phyloP scores from a whole-genome alignment of 2,113 vertebrate genomes.

The Rhinoderma darwinii region DNA sequence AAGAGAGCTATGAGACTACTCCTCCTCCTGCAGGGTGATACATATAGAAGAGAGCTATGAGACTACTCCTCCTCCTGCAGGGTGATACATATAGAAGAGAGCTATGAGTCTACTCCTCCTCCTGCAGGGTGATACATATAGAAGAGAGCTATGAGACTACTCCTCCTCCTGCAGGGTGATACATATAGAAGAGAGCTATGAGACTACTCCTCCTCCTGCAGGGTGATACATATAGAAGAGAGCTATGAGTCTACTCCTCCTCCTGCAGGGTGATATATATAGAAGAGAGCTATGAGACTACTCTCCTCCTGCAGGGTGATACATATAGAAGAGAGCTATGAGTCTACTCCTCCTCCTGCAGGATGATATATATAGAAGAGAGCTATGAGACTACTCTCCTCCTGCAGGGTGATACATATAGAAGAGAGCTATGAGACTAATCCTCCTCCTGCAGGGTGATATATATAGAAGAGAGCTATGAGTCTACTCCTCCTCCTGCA shows the following conservation, averaged over 20 bases:
- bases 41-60: background rate
- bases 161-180: background rate
- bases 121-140: background rate
- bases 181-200: background rate
- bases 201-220: too few relatives aligned
- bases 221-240: background rate
- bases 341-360: background rate
- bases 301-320: background rate
- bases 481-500: background rate
- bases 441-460: too few relatives aligned
- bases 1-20: background rate
- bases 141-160: too few relatives aligned
- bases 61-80: background rate
- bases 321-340: background rate
- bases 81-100: background rate
- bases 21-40: background rate
- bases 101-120: background rate
- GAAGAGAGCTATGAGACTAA: too few relatives aligned
- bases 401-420: background rate
- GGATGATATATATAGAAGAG: background rate
- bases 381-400: too few relatives aligned
- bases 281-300: background rate
- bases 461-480: background rate
- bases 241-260: conserved; percentile 2
- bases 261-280: background rate